Percentiles rank a stretch among this genome's conserved stretches.
Evolutionary conservation across 2,113 vertebrate genomes (phyloP).

Genomic region (Gorilla gorilla): DNA sequence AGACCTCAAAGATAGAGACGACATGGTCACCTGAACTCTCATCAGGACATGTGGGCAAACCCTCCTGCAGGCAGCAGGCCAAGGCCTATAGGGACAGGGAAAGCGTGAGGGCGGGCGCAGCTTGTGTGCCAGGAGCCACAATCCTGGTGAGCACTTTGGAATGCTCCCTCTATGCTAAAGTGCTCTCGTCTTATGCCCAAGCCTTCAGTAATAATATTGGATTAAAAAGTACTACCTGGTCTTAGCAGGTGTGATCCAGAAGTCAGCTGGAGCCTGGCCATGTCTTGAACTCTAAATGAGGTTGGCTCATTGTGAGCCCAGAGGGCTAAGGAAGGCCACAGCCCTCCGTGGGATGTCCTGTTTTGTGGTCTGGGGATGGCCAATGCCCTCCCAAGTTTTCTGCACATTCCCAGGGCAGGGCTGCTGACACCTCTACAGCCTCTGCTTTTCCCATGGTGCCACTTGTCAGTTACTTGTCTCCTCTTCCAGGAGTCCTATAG

Average conservation of each 20-base stretch:
- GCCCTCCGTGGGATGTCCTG: neutral
- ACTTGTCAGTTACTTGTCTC: neutral
- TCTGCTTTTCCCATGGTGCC: neutral
- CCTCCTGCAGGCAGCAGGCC: neutral
- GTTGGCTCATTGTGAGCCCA: neutral
- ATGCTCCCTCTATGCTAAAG: neutral
- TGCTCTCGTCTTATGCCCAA: neutral
- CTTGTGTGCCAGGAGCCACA: accelerated
- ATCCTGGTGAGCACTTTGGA: no score
- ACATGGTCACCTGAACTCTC: neutral
- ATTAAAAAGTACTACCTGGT: neutral
- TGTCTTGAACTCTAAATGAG: neutral
- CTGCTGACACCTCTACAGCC: neutral
- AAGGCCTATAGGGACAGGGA: neutral
- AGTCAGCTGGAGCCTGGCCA: neutral
- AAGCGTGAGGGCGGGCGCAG: accelerated
- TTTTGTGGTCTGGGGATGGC: neutral
- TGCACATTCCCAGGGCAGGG: neutral
- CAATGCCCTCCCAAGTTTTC: neutral
- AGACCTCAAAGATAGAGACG: neutral
- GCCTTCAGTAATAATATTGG: accelerated
- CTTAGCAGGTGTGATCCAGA: no score
- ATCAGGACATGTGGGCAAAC: neutral
- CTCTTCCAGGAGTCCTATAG: neutral
- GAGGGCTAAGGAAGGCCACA: neutral